Evolutionary conservation across 2,113 vertebrate genomes (phyloP), one percentile per base, ranked within the genome.

Genomic region (Clinocottus analis): DNA sequence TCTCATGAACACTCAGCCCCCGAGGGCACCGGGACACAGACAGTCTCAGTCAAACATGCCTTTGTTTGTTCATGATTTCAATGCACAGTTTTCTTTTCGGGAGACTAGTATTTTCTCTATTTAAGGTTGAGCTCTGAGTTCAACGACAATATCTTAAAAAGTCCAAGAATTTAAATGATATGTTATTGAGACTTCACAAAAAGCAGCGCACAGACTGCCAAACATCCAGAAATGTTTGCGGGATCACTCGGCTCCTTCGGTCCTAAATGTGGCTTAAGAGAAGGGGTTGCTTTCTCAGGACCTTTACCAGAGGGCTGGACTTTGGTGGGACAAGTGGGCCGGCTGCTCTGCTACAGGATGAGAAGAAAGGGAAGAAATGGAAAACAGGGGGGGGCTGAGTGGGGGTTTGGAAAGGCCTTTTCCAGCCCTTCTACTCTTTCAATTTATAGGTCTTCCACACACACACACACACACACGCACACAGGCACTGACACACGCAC

Each of bases 111-210:
- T 43, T 66, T 77, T 87, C 51, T 71, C 65, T 62, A 37, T 83
- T 84, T 77, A 79, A 62, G 41, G 49, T 11, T 41, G 21, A 13
- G 25, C 19, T 59, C 25, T 23, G 64, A 74, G 56, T 80, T 85
- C 39, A 80, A 67, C 17, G 53, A 72, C 69, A 87, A 79, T 51
- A 78, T 86, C 58, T 81, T 65, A 87, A 56, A 79, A 91, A 88
- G 68, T 72, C 69, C 76, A 93, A 74, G 89, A 88, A 90, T 92
- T 85, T 85, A 88, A 93, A 93, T 91, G 39, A 90, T 29, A 91
- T 77, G 81, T 88, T 86, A 80, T 69, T 85, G 82, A 82, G 76
- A 72, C 51, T 67, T 76, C 16, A 73, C 70, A 25, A 55, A 8
- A 23, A n/a, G 21, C 4, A 56, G 58, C 16, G 31, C 58, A 66